Conservation (phyloP, 2,888 invertebrate genomes). For the Schizaphis graminum region DNA sequence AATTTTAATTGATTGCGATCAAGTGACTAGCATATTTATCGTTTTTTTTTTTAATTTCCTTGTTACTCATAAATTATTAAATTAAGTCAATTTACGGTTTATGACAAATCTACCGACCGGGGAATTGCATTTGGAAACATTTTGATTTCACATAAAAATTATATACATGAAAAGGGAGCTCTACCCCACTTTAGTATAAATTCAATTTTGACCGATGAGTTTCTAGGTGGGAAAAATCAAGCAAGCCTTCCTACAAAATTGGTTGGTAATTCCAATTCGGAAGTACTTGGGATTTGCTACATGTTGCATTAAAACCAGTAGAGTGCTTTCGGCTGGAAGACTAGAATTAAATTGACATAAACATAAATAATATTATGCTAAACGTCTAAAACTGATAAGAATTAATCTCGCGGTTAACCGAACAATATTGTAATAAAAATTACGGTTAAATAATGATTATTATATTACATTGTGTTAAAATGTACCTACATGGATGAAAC, state of each 20-base stretch:
- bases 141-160: slow-evolving; percentile 32
- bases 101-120: not conserved
- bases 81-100: not conserved
- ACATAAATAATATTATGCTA: not conserved
- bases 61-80: not conserved
- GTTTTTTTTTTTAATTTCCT: slow-evolving; percentile 6
- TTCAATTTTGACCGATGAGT: slow-evolving; percentile 43
- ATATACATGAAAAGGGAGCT: not conserved
- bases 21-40: not conserved
- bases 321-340: not conserved
- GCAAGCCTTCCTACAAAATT: not conserved
- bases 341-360: not conserved
- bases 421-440: not conserved
- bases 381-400: not conserved
- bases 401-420: not conserved
- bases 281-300: not conserved
- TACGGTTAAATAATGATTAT: not conserved
- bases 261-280: slow-evolving; percentile 20
- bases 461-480: not conserved
- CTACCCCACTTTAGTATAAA: slow-evolving; percentile 17
- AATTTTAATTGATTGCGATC: not conserved
- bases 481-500: not conserved
- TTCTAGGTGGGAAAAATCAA: not conserved
- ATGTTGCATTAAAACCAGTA: not conserved
- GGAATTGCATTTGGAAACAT: not conserved